Conservation (phyloP, 2,888 invertebrate species). For the Enchytraeus crypticus region DNA sequence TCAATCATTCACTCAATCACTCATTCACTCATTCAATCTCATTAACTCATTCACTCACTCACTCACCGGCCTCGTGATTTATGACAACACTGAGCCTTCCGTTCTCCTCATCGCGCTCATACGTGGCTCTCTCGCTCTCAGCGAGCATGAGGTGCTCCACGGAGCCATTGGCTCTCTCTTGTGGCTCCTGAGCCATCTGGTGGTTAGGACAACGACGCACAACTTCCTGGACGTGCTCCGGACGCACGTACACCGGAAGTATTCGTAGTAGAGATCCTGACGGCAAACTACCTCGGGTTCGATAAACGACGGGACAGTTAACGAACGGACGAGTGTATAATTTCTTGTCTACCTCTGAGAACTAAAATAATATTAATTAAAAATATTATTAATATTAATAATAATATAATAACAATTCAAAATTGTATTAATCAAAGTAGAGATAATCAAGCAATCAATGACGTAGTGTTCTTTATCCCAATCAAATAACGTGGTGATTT, state of each 20-base stretch:
- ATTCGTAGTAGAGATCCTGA: slow-evolving; percentile 55
- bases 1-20: too few species aligned
- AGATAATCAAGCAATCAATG: too few species aligned
- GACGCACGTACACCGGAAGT: slow-evolving; percentile 59
- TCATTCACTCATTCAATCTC: too few species aligned
- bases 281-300: slow-evolving; percentile 50
- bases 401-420: not conserved
- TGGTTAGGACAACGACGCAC: slow-evolving; percentile 66
- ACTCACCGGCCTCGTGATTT: slow-evolving; percentile 58
- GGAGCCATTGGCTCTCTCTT: slow-evolving; percentile 34
- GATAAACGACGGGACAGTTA: slow-evolving; percentile 63
- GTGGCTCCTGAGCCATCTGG: not conserved
- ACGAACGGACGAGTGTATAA: slow-evolving; percentile 49
- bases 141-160: slow-evolving; percentile 40
- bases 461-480: too few species aligned
- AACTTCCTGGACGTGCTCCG: slow-evolving; percentile 60
- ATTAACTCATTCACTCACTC: too few species aligned
- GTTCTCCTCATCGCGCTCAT: slow-evolving; percentile 53
- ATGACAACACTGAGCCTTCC: slow-evolving; percentile 57
- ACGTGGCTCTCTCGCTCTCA: slow-evolving; percentile 44
- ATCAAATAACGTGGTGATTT: too few species aligned
- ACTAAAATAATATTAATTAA: not conserved
- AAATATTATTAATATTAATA: not conserved
- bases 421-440: not conserved
- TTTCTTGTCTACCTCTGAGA: slow-evolving; percentile 42